Evolutionary conservation across 2,113 vertebrate genomes (phyloP).

Genomic region (Microcebus tavaratra): DNA sequence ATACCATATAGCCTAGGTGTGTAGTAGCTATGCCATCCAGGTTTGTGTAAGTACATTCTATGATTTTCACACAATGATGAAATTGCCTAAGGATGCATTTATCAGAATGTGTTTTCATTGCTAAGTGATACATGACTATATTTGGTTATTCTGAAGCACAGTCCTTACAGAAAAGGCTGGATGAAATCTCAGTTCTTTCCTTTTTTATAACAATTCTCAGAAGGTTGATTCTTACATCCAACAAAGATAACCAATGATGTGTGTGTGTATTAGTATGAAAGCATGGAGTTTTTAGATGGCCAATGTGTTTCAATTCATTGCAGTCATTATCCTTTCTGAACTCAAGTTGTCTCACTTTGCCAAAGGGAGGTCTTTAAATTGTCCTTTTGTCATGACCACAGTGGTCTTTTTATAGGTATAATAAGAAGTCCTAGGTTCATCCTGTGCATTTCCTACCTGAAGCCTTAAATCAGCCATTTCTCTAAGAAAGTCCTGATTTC

Average conservation of each 20-base stretch:
- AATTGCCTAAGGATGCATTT: background rate
- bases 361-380: background rate
- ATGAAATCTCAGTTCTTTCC: background rate
- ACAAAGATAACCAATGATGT: background rate
- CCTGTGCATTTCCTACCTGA: background rate
- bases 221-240: background rate
- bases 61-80: background rate
- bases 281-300: background rate
- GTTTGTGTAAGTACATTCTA: background rate
- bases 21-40: background rate
- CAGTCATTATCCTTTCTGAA: background rate
- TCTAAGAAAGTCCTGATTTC: background rate
- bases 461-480: background rate
- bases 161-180: background rate
- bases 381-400: background rate
- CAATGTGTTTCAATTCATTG: background rate
- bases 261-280: background rate
- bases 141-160: background rate
- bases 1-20: background rate
- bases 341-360: background rate
- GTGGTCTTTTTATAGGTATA: too few relatives aligned
- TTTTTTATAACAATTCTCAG: background rate
- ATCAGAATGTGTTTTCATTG: too few relatives aligned
- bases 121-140: background rate
- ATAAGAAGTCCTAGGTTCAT: background rate